Conservation (phyloP, 2,888 invertebrate species). For the Phortica okadai region DNA sequence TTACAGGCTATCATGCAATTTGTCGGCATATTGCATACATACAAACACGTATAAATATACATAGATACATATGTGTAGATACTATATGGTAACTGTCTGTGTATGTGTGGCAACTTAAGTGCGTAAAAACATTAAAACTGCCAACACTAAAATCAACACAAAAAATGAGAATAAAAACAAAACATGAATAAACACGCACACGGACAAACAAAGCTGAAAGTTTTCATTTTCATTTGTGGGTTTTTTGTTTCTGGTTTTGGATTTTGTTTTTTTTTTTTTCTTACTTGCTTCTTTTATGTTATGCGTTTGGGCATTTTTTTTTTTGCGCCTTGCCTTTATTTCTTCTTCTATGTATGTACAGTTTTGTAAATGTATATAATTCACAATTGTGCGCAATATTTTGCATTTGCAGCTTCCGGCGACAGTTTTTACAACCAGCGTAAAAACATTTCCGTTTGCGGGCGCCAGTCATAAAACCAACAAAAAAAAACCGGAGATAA, state of each 20-base stretch:
- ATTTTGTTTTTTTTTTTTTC: background rate
- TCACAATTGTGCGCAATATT: conserved; percentile 51
- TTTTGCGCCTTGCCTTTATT: background rate
- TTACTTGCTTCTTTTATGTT: background rate
- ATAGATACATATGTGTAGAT: too few relatives aligned
- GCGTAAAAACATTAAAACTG: too few relatives aligned
- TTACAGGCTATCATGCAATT: too few relatives aligned
- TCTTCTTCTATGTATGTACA: conserved; percentile 11
- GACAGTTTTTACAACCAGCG: conserved; percentile 51
- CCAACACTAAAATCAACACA: too few relatives aligned
- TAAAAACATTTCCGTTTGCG: conserved; percentile 51
- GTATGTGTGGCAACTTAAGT: too few relatives aligned
- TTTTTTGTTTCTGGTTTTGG: background rate
- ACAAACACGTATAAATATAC: too few relatives aligned
- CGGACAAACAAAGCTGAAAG: background rate
- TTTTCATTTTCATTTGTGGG: background rate
- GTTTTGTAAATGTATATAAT: conserved; percentile 32
- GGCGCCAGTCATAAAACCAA: conserved; percentile 50
- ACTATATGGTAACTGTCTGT: too few relatives aligned
- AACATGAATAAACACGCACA: too few relatives aligned
- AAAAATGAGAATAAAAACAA: too few relatives aligned
- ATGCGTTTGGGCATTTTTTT: background rate
- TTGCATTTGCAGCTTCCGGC: conserved; percentile 70
- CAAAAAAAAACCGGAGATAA: conserved; percentile 18
- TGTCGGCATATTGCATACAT: too few relatives aligned